A percentile compares a stretch with the other conserved stretches of the same genome.
Conservation (phyloP, 2,113 vertebrate species). For the Vulpes lagopus region DNA sequence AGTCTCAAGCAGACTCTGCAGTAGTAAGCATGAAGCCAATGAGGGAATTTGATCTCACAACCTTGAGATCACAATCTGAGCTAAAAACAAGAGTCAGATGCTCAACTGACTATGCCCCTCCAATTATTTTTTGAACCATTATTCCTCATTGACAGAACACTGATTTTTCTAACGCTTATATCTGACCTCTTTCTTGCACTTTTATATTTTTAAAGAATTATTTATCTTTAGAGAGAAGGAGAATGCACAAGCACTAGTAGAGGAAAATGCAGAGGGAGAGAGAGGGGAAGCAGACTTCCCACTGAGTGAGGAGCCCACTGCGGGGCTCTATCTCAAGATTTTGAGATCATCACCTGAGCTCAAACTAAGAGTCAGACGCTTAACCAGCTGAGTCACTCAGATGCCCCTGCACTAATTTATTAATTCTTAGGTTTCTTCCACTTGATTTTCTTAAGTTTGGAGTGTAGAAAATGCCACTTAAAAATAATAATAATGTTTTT, state of each 20-base stretch:
- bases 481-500: not conserved
- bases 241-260: not conserved
- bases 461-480: not conserved
- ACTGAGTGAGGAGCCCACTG: not conserved
- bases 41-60: not conserved
- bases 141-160: not conserved
- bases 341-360: not conserved
- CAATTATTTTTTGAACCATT: slow-evolving; percentile 30
- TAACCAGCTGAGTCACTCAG: not conserved
- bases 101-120: not conserved
- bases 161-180: not conserved
- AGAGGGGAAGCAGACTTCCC: not conserved
- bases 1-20: not conserved
- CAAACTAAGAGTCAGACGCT: not conserved
- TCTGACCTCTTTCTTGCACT: not conserved
- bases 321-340: not conserved
- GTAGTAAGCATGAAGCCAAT: not conserved
- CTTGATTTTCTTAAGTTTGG: not conserved
- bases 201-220: not conserved
- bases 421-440: not conserved
- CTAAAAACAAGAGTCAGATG: not conserved
- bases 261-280: not conserved
- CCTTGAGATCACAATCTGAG: not conserved
- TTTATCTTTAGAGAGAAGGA: not conserved
- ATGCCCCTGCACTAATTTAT: not conserved